Percentiles rank a stretch among this genome's conserved stretches.
phyloP scores from a whole-genome alignment of 2,797 vertebrate genomes.

The Limnodromus scolopaceus region DNA sequence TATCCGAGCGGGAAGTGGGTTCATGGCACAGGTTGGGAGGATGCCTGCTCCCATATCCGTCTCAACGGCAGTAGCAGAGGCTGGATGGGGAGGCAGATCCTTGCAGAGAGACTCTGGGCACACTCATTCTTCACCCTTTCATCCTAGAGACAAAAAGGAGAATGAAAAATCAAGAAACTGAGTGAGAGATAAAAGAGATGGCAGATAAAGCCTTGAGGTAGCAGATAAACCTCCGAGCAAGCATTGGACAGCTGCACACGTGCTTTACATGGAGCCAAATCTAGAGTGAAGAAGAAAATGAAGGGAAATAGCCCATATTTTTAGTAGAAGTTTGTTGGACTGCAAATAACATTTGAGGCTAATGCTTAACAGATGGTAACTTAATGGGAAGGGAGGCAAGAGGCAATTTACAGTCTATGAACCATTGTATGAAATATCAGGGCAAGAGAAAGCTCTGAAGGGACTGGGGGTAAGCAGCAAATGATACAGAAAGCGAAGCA shows the following conservation, averaged over 20 bases:
- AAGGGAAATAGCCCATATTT: not conserved
- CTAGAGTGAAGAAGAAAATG: not conserved
- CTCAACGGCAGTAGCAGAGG: not conserved
- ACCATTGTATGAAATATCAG: not conserved
- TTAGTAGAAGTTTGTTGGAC: conserved; percentile 26
- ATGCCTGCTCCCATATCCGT: not conserved
- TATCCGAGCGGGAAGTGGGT: not conserved
- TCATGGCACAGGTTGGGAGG: not conserved
- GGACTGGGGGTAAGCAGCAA: not conserved
- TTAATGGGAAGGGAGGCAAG: not conserved
- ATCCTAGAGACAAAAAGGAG: not conserved
- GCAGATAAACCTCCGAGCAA: not conserved
- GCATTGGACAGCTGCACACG: not conserved
- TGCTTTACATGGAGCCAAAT: not conserved
- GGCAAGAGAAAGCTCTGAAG: not conserved
- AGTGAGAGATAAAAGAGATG: not conserved
- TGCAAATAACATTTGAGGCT: conserved; percentile 12
- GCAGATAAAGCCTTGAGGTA: not conserved
- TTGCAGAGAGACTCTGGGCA: not conserved
- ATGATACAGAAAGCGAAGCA: not conserved
- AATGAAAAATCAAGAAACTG: not conserved
- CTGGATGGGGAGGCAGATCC: not conserved
- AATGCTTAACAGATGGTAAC: conserved; percentile 36
- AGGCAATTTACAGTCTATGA: conserved; percentile 5
- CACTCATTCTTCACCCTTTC: not conserved